A percentile compares a stretch with the other conserved stretches of the same genome.
phyloP scores from a whole-genome alignment of 2,888 invertebrate species.

The Glyphotaelius pellucidus region DNA sequence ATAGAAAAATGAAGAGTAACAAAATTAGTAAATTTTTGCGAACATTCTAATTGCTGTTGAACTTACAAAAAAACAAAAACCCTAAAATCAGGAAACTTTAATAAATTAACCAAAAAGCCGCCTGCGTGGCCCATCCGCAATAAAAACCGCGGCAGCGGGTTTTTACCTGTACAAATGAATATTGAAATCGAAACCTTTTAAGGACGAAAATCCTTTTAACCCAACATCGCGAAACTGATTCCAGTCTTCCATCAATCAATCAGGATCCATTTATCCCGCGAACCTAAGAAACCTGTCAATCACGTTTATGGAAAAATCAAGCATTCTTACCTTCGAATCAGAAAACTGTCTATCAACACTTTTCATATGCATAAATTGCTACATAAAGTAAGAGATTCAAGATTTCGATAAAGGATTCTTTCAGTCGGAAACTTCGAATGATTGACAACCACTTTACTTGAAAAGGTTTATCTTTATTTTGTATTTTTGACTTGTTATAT shows the following conservation, averaged over 20 bases:
- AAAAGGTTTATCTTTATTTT: not conserved
- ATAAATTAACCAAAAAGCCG: too few relatives aligned
- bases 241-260: conserved; percentile 47
- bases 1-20: too few relatives aligned
- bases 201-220: conserved; percentile 22
- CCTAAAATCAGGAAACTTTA: too few relatives aligned
- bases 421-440: not conserved
- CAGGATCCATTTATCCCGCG: conserved; percentile 43
- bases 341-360: conserved; percentile 23
- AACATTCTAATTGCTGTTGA: too few relatives aligned
- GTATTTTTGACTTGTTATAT: not conserved
- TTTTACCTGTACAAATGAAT: not conserved
- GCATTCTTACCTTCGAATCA: conserved; percentile 23
- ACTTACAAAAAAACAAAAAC: too few relatives aligned
- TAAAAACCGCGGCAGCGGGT: too few relatives aligned
- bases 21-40: too few relatives aligned
- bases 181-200: conserved; percentile 9
- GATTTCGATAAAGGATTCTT: not conserved
- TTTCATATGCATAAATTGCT: conserved; percentile 19
- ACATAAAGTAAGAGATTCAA: not conserved
- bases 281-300: conserved; percentile 32
- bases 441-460: not conserved
- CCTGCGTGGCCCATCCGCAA: too few relatives aligned
- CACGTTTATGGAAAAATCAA: conserved; percentile 38
- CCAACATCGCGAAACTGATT: conserved; percentile 35